These are phyloP conservation scores for Sphinx pinastri DNA, from an alignment of 2,888 invertebrate genomes.

Conservation along the genomic window DNA sequence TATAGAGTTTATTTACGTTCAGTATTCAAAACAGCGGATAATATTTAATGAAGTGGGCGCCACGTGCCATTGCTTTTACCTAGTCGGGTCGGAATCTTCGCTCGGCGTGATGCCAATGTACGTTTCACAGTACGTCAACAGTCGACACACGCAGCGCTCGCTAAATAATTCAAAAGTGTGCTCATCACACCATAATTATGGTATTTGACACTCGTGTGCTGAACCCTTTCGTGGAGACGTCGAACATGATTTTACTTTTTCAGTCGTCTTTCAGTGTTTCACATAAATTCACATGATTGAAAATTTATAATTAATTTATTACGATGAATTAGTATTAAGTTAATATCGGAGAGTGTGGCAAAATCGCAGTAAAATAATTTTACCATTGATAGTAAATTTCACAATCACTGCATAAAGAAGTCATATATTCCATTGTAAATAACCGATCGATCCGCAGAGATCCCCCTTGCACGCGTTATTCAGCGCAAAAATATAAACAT, in stretches of 20 bases:
- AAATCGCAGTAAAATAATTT: too few relatives aligned
- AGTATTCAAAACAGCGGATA: constrained; percentile 52
- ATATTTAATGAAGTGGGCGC: constrained; percentile 42
- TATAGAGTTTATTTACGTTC: constrained; percentile 31
- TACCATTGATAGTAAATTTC: too few relatives aligned
- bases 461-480: constrained; percentile 10
- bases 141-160: constrained; percentile 28
- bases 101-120: constrained; percentile 52
- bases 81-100: constrained; percentile 56
- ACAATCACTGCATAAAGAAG: not conserved
- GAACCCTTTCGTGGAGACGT: too few relatives aligned
- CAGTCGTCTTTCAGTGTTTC: too few relatives aligned
- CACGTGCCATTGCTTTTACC: constrained; percentile 52
- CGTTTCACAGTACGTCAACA: constrained; percentile 37
- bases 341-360: too few relatives aligned
- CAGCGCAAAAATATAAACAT: constrained; percentile 16
- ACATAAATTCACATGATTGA: too few relatives aligned
- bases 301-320: too few relatives aligned
- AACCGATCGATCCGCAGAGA: not conserved
- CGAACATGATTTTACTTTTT: too few relatives aligned
- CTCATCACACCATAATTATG: not conserved
- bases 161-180: constrained; percentile 15
- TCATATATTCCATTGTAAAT: not conserved
- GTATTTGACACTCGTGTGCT: not conserved
- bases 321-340: too few relatives aligned